Base-by-base conservation (phyloP, 2,888 invertebrate species). In the Drosophila meridiana region DNA sequence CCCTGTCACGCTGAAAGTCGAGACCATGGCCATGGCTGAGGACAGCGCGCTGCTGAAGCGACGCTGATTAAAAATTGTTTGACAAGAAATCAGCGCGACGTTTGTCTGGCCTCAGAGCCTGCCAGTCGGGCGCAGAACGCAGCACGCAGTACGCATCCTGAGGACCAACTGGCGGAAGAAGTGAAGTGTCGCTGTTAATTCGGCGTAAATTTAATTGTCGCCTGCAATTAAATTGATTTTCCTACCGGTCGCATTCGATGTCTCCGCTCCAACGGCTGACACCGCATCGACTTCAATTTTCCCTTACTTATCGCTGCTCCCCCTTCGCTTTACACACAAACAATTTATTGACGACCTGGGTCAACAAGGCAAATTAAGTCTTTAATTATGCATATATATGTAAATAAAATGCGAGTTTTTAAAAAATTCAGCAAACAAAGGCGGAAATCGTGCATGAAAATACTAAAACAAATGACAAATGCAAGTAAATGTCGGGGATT, bases 11-110 rank as follows among this genome's bases (percentile, higher is more conserved):
- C 52, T 36, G 30, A 13, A 67, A 40, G 26, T 38, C 38, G 14
- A 38, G 32, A 55, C 38, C 45, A 6, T 38, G 28, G 58, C 47
- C 47, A 30, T 32, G 62, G 64, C 48, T 52, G 75, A 61, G 78
- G 69, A 85, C 70, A 71, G 68, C 73, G 80, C 76, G 80, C 76
- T 57, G 72, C 77, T 90, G 89, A 87, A 87, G 89, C 90, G 87
- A 90, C 90, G 86, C 90, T 87, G 87, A 87, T 87, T 87, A 87
- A 87, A 86, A 90, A 87, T 88, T 90, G 87, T 83, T 90, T 90
- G 87, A 87, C 90, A 90, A 90, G 90, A 83, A 87, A 87, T 87
- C 87, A 88, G 80, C 76, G 81, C 78, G 72, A 86, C 87, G 66
- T 83, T 90, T 86, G 81, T 88, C 87, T 82, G 65, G 57, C 69